Conservation (phyloP, 2,797 vertebrate genomes). For the Spondyliosoma cantharus region DNA sequence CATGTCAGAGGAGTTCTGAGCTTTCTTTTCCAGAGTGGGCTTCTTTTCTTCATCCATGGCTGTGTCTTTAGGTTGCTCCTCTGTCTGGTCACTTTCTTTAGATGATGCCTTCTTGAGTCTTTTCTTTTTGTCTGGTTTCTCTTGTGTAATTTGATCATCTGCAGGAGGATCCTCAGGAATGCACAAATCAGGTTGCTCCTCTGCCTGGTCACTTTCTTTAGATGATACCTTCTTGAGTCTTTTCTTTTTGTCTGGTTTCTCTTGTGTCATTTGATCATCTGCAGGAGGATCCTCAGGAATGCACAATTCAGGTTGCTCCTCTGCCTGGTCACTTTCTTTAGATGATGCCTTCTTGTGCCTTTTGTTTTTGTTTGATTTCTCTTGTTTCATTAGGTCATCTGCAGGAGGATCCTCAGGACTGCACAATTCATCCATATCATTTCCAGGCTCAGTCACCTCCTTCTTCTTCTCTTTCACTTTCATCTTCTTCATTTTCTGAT, state of each 20-base stretch:
- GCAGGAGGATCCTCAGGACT: slow-evolving; percentile 24
- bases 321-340: slow-evolving; percentile 20
- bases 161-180: slow-evolving; percentile 24
- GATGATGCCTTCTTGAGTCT: slow-evolving; percentile 29
- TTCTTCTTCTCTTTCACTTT: slow-evolving; percentile 30
- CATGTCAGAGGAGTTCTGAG: slow-evolving; percentile 16
- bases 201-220: slow-evolving; percentile 22
- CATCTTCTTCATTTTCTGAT: slow-evolving; percentile 50
- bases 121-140: slow-evolving; percentile 55
- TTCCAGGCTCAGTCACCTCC: slow-evolving; percentile 3
- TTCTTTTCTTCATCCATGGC: neutral
- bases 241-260: slow-evolving; percentile 55
- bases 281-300: slow-evolving; percentile 23
- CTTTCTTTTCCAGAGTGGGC: slow-evolving; percentile 1
- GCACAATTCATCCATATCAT: neutral
- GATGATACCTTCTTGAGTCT: slow-evolving; percentile 24
- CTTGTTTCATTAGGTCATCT: slow-evolving; percentile 17
- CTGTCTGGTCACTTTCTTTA: slow-evolving; percentile 20
- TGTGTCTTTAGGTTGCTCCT: slow-evolving; percentile 23
- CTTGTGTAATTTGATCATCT: slow-evolving; percentile 16
- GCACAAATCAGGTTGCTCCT: neutral
- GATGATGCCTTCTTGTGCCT: slow-evolving; percentile 24
- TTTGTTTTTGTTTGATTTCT: slow-evolving; percentile 54
- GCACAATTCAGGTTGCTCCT: neutral
- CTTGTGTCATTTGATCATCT: slow-evolving; percentile 17